phyloP scores from a whole-genome alignment of 2,888 invertebrate genomes.

The Scaptomyza caliginosa region DNA sequence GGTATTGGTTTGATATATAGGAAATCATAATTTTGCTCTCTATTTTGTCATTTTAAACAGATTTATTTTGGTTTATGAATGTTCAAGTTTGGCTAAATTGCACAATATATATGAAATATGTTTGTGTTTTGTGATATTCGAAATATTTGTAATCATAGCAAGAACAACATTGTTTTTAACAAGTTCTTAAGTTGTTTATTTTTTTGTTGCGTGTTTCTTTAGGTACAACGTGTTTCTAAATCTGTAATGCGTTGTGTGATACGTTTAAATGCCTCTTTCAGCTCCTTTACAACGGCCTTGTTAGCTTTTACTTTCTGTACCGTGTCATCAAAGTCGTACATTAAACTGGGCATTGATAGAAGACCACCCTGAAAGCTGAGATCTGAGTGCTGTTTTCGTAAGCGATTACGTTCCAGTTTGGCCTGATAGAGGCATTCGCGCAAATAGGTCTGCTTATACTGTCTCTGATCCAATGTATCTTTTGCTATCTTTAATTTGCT shows the following conservation, averaged over 20 bases:
- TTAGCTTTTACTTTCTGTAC: constrained; percentile 32
- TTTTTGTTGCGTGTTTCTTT: constrained; percentile 1
- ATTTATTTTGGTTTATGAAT: constrained; percentile 18
- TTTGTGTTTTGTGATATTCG: not conserved
- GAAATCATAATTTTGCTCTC: constrained; percentile 24
- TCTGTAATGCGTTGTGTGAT: constrained; percentile 24
- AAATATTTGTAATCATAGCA: not conserved
- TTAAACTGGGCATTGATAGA: constrained; percentile 74
- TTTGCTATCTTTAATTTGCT: constrained; percentile 26
- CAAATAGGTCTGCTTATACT: not conserved
- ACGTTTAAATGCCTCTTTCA: constrained; percentile 37
- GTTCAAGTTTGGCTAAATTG: not conserved
- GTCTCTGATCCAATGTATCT: constrained; percentile 13
- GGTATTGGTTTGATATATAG: constrained; percentile 37
- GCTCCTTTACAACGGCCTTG: constrained; percentile 20
- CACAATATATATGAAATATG: not conserved
- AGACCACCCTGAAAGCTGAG: constrained; percentile 75
- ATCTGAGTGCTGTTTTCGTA: constrained; percentile 58
- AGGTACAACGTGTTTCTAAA: constrained; percentile 22
- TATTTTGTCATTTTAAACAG: constrained; percentile 3
- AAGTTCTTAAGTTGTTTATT: not conserved
- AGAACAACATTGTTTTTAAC: not conserved
- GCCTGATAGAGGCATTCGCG: constrained; percentile 58
- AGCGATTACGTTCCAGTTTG: constrained; percentile 61
- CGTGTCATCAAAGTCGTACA: constrained; percentile 79